Conservation (phyloP, 35 echinoderm and acorn worm genomes). For the Patiria miniata region DNA sequence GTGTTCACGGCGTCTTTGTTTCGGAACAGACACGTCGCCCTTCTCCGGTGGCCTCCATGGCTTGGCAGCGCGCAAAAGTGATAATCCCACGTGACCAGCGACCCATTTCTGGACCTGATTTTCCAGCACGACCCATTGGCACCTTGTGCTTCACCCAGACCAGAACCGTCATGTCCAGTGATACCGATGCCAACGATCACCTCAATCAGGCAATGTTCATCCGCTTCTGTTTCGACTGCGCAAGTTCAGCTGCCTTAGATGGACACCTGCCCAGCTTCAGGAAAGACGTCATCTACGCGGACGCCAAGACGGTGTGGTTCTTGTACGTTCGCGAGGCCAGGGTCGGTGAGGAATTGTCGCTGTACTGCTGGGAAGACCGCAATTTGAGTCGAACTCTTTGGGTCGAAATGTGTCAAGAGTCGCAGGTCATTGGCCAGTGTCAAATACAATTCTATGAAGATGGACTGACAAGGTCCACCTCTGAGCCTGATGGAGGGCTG, state of each 20-base stretch:
- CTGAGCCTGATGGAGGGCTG: neutral
- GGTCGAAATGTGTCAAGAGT: neutral
- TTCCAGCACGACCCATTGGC: no score
- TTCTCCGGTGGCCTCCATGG: neutral
- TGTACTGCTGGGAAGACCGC: slow-evolving; percentile 8
- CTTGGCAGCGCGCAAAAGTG: neutral
- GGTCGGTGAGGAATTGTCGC: neutral
- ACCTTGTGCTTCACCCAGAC: neutral
- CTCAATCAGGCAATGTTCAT: neutral
- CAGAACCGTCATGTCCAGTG: neutral
- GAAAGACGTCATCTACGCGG: neutral
- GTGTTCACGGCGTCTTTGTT: neutral
- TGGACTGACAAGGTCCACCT: no score
- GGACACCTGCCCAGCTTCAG: neutral
- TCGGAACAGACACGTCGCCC: neutral
- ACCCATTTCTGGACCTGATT: neutral
- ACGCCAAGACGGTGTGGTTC: slow-evolving; percentile 4
- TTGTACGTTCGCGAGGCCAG: neutral
- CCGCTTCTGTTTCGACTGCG: neutral
- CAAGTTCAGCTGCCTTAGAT: neutral
- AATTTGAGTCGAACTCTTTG: neutral
- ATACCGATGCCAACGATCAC: neutral
- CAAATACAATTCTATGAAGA: neutral
- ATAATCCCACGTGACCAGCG: neutral
- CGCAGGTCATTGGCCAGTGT: slow-evolving; percentile 23